Base-by-base conservation (phyloP, 2,113 vertebrate genomes). In the Nanger granti region DNA sequence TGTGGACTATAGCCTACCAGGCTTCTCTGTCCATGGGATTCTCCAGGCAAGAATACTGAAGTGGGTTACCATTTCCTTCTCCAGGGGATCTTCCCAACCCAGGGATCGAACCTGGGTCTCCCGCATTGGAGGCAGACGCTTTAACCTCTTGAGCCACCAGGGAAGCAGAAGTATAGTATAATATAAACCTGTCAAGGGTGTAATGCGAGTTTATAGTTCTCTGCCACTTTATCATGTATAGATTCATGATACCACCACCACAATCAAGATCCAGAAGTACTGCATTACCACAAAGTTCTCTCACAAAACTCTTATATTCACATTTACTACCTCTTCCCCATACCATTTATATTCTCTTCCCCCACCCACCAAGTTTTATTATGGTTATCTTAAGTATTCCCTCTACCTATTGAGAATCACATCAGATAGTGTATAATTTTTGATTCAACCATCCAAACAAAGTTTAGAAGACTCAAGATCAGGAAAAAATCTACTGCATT, bases 61-160 rank as follows among this genome's bases (percentile, higher is more conserved):
- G 5, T 24, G 69, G 69, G n/a, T 41, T 73, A 10, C n/a, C 69
- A 41, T 73, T 10, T 37, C n/a, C 10, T 24, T 11, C 69, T 7
- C 20, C n/a, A 73, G n/a, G n/a, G n/a, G n/a, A 73, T 73, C 69
- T 73, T 37, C n/a, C n/a, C 5, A 11, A 41, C 69, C 69, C 20
- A 41, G 69, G 20, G n/a, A 24, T 37, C 10, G 5, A 22, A 73
- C n/a, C n/a, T 1, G 0, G n/a, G 5, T 73, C 69, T 73, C n/a
- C 69, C 20, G 5, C 69, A 12, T 41, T 24, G 10, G 9, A 73
- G 10, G 5, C 69, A 73, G n/a, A 41, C 6, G 22, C n/a, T 73
- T 37, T 73, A 37, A 28, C 69, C 10, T 0, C n/a, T 73, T 73
- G 69, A 73, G n/a, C 69, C n/a, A 37, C 4, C 8, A 1, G 66